A percentile compares a stretch with the other conserved stretches of the same genome.
These are phyloP conservation scores for Chromis chromis DNA, from an alignment of 2,797 vertebrate genomes.

Conservation along the genomic window DNA sequence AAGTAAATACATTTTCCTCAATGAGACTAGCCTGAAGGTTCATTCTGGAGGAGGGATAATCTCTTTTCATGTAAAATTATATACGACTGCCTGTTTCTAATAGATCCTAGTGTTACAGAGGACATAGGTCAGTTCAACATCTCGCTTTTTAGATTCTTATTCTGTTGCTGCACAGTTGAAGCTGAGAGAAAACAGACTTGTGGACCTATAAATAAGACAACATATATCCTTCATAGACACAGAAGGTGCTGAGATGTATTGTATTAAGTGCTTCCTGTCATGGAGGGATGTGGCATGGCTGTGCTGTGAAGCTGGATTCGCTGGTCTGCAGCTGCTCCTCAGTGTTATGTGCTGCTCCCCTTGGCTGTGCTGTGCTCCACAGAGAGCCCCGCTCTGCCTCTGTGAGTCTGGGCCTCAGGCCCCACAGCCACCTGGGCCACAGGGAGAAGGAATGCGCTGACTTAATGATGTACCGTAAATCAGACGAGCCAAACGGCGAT, in stretches of 20 bases:
- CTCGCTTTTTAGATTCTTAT: conserved; percentile 25
- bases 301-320: conserved; percentile 49
- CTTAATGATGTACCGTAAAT: conserved; percentile 87
- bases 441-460: conserved; percentile 82
- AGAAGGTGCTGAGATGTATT: conserved; percentile 71
- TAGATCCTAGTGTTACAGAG: conserved; percentile 15
- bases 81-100: conserved; percentile 23
- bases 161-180: conserved; percentile 42
- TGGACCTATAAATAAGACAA: conserved; percentile 65
- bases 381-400: conserved; percentile 65
- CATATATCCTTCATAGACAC: conserved; percentile 64
- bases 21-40: conserved; percentile 31
- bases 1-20: conserved; percentile 44
- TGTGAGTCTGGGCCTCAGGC: conserved; percentile 75
- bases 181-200: conserved; percentile 63
- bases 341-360: conserved; percentile 45
- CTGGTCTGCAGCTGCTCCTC: conserved; percentile 74
- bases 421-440: conserved; percentile 83
- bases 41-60: conserved; percentile 26
- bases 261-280: conserved; percentile 77
- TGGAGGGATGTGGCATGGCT: conserved; percentile 62
- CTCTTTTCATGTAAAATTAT: conserved; percentile 34
- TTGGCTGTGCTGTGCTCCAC: conserved; percentile 65
- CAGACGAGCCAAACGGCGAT: conserved; percentile 79
- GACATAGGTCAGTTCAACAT: conserved; percentile 14